Percentiles rank a stretch among this genome's conserved stretches.
Conservation (phyloP, 64 coral and sea anemone genomes). For the Pachyseris speciosa region DNA sequence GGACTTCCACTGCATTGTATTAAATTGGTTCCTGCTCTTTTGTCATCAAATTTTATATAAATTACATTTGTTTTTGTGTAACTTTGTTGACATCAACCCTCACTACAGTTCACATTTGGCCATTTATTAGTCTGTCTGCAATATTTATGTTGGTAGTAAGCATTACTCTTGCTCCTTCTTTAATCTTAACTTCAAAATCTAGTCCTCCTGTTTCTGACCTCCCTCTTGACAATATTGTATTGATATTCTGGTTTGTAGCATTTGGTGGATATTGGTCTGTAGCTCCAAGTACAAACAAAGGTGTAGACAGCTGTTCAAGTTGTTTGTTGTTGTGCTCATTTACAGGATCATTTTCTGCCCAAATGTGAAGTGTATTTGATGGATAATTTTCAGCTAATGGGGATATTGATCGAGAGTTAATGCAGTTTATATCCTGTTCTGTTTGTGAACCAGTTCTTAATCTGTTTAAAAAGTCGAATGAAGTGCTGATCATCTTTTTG, state of each 20-base stretch:
- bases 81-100: background rate
- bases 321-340: conserved; percentile 4
- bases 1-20: background rate
- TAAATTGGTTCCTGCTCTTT: conserved; percentile 13
- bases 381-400: background rate
- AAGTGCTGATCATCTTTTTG: conserved; percentile 41
- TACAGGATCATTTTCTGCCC: conserved; percentile 67
- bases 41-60: conserved; percentile 66
- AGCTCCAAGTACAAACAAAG: conserved; percentile 23
- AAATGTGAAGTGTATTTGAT: conserved; percentile 38
- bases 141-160: conserved; percentile 50
- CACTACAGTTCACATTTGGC: conserved; percentile 48
- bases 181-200: conserved; percentile 39
- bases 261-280: conserved; percentile 52
- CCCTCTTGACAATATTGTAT: conserved; percentile 48
- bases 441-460: conserved; percentile 5
- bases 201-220: conserved; percentile 63
- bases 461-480: conserved; percentile 47
- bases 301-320: background rate
- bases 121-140: conserved; percentile 67
- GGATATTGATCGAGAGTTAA: background rate
- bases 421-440: conserved; percentile 24
- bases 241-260: conserved; percentile 44
- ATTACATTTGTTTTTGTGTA: background rate
- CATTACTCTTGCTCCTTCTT: conserved; percentile 52